Percentiles rank a stretch among this genome's conserved stretches.
Conservation (phyloP, 2,888 invertebrate species). For the Eretmocerus hayati region DNA sequence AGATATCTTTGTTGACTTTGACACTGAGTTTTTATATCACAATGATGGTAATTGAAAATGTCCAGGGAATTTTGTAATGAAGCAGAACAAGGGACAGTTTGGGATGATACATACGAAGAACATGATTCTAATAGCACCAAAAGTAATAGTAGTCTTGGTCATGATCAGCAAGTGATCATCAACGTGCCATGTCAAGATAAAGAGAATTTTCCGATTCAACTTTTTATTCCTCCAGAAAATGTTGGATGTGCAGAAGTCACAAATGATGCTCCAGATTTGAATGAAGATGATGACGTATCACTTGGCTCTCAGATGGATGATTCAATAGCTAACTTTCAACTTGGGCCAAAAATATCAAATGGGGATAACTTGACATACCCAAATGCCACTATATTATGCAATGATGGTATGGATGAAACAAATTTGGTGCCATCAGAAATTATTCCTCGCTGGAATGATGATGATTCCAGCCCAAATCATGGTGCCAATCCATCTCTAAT, state of each 20-base stretch:
- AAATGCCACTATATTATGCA: constrained; percentile 16
- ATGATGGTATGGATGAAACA: constrained; percentile 21
- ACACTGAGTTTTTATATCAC: neutral
- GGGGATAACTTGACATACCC: neutral
- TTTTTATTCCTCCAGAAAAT: constrained; percentile 15
- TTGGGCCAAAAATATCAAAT: neutral
- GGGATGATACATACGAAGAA: constrained; percentile 41
- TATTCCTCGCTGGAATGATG: constrained; percentile 1
- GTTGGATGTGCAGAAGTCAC: constrained; percentile 15
- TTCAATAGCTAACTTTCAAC: neutral
- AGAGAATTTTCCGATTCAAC: constrained; percentile 22
- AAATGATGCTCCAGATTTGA: neutral
- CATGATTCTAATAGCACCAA: constrained; percentile 32
- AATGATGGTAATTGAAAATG: too few relatives aligned
- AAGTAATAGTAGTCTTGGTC: constrained; percentile 18
- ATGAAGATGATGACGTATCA: constrained; percentile 13
- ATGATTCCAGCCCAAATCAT: too few relatives aligned
- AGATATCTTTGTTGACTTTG: neutral
- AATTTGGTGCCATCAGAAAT: constrained; percentile 7
- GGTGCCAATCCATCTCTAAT: too few relatives aligned
- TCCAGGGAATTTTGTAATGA: constrained; percentile 39
- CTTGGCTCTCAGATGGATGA: neutral
- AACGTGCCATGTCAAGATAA: constrained; percentile 19
- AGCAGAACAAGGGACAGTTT: constrained; percentile 37
- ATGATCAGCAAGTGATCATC: constrained; percentile 14